Conservation (phyloP, 2,113 vertebrate species). For the Pterocles gutturalis region DNA sequence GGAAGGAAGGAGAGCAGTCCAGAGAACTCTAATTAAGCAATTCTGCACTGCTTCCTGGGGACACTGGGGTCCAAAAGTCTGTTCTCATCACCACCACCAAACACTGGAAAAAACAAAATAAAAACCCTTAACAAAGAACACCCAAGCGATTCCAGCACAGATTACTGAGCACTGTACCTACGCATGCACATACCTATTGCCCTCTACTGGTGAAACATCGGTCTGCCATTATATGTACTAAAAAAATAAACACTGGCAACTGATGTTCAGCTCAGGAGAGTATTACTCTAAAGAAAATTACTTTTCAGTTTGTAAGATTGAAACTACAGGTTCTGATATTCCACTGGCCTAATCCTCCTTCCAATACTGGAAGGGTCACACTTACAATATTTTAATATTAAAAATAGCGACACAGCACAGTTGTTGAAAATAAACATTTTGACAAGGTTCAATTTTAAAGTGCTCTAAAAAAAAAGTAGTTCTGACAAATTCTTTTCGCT, state of each 20-base stretch:
- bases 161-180: rapidly evolving
- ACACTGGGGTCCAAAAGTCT: background rate
- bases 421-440: background rate
- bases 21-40: background rate
- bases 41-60: background rate
- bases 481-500: background rate
- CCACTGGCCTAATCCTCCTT: background rate
- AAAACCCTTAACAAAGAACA: background rate
- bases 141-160: background rate
- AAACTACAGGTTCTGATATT: background rate
- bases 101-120: background rate
- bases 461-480: background rate
- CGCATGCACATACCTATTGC: background rate
- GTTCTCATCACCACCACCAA: background rate
- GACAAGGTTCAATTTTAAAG: background rate
- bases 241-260: background rate
- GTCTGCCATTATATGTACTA: background rate
- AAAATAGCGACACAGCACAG: background rate
- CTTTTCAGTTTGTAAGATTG: background rate
- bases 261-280: background rate
- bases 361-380: background rate
- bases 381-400: rapidly evolving
- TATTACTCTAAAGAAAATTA: background rate
- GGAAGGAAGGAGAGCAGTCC: background rate
- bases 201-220: conserved; percentile 23